Base-by-base conservation (phyloP, 2,888 invertebrate species). In the Allygus modestus region DNA sequence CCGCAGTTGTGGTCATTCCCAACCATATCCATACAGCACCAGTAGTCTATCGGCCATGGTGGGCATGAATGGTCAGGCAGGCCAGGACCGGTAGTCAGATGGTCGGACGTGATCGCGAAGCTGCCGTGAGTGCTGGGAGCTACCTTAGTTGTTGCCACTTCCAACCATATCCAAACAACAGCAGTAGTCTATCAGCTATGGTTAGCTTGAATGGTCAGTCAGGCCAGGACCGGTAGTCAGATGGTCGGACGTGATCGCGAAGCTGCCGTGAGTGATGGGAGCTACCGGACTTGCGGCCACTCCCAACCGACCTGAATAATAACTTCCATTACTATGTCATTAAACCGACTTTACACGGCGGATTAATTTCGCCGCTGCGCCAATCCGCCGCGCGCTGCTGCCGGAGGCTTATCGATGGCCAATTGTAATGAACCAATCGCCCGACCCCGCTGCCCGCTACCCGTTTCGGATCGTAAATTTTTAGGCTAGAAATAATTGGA, bases 251-350 rank as follows among this genome's bases (percentile, higher is more conserved):
- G 73, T 73, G 73, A 37, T 77, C 77, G 26, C 23, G 23, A 41
- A 33, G 23, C 54, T 12, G 61, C 46, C 9, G 46, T 79, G 79
- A 79, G 58, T 79, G 79, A 79, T 79, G 77, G 46, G 26, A 37
- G 75, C 83, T 83, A 83, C 83, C 61, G 41, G 83, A 37, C 58
- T 83, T 83, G 61, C 61, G 33, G 58, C 75, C 83, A 54, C 83
- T 83, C 58, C 75, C 58, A 75, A 54, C 61, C 31, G n/a, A 43
- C 12, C 75, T 75, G 83, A 83, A 75, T 83, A 75, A 83, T 83
- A 83, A 75, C 83, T 83, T 83, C 73, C 83, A 83, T 83, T 83
- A 83, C 83, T 83, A 83, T 83, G 75, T 83, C 83, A 83, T 83
- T 83, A 75, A 83, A 75, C 58, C 28, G 83, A 83, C 83, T 83